A percentile compares a stretch with the other conserved stretches of the same genome.
phyloP scores from a whole-genome alignment of 2,113 vertebrate genomes.

The Apaloderma vittatum region DNA sequence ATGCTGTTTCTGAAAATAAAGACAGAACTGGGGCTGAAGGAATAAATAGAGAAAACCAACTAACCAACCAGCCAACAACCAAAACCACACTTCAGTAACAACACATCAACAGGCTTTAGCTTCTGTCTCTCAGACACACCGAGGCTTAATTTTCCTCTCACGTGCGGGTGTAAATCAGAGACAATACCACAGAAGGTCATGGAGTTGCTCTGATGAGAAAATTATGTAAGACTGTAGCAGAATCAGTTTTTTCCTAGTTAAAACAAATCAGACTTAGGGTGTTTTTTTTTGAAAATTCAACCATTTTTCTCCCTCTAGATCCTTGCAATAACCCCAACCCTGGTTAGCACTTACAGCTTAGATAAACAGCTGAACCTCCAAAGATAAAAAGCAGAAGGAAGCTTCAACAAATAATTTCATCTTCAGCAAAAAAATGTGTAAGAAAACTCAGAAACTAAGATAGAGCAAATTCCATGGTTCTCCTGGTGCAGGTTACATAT shows the following conservation, averaged over 20 bases:
- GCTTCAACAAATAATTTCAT: neutral
- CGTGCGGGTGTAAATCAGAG: neutral
- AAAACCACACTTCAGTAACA: neutral
- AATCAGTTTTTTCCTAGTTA: neutral
- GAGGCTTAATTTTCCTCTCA: neutral
- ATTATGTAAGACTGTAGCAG: neutral
- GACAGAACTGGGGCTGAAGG: neutral
- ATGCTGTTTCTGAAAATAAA: neutral
- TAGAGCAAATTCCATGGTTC: rapidly evolving
- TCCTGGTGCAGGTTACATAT: neutral
- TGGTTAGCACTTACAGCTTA: neutral
- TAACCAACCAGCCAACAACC: neutral
- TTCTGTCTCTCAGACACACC: neutral
- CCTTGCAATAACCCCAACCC: neutral
- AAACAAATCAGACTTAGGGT: neutral
- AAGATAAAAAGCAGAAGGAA: neutral
- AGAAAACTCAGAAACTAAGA: neutral
- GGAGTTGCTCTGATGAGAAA: neutral
- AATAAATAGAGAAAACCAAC: neutral
- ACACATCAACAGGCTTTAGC: neutral
- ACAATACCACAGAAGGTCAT: neutral
- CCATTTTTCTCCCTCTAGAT: neutral
- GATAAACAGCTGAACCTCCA: neutral
- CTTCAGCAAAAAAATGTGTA: neutral
- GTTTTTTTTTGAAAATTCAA: neutral